Evolutionary conservation across 2,888 invertebrate genomes (phyloP).

Genomic region (Stratiomys singularior): DNA sequence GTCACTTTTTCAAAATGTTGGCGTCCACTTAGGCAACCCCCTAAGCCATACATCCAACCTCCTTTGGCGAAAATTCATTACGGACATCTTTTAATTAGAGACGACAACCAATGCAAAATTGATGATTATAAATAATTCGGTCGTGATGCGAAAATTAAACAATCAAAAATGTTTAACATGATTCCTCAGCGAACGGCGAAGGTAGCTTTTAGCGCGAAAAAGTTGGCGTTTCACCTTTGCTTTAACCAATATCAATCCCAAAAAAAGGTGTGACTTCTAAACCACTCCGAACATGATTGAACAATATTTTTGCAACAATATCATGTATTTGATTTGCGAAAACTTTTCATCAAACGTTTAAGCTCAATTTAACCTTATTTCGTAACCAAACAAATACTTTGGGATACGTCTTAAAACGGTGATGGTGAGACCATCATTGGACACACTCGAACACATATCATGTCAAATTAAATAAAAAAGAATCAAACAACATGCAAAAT

Average conservation of each 20-base stretch:
- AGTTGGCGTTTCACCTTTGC: background rate
- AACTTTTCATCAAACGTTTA: background rate
- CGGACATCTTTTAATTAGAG: background rate
- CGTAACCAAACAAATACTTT: conserved; percentile 17
- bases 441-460: background rate
- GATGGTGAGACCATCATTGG: background rate
- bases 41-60: too few species aligned
- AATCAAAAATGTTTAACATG: conserved; percentile 12
- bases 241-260: background rate
- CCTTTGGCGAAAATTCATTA: background rate
- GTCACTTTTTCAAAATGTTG: too few species aligned
- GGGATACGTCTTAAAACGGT: background rate
- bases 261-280: conserved; percentile 26
- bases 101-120: conserved; percentile 13
- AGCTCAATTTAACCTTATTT: conserved; percentile 27
- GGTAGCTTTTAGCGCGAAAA: too few species aligned
- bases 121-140: background rate
- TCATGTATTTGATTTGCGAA: background rate
- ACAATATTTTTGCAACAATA: background rate
- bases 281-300: background rate
- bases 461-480: too few species aligned
- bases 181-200: background rate
- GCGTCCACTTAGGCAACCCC: too few species aligned
- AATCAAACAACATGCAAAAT: conserved; percentile 36
- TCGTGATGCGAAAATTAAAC: conserved; percentile 23